Percentiles rank a stretch among this genome's conserved stretches.
These are phyloP conservation scores for Lithodes maja DNA, from an alignment of 2,888 invertebrate species.

Conservation along the genomic window DNA sequence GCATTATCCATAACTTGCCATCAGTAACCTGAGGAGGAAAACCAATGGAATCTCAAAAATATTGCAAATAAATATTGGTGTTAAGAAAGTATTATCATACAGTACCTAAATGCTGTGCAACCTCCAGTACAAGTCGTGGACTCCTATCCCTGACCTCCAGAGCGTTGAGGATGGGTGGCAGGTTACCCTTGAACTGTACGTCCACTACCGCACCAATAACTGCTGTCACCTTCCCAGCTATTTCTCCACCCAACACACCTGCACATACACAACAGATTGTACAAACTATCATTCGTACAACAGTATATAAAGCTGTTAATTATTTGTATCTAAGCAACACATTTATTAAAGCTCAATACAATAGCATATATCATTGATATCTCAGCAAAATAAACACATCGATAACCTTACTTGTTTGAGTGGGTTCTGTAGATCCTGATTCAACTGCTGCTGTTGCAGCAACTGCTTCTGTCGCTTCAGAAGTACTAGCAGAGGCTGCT, in stretches of 20 bases:
- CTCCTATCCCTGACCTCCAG: conserved; percentile 75
- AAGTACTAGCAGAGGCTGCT: conserved; percentile 4
- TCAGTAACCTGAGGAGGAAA: too few species aligned
- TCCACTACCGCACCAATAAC: conserved; percentile 77
- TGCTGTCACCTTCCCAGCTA: conserved; percentile 25
- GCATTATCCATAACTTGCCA: too few species aligned
- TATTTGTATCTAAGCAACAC: not conserved
- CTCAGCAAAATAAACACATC: not conserved
- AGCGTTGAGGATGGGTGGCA: conserved; percentile 76
- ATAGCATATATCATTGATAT: too few species aligned
- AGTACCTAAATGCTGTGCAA: conserved; percentile 78
- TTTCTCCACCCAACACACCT: not conserved
- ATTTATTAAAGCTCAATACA: too few species aligned
- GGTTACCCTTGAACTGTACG: conserved; percentile 75
- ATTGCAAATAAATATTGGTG: too few species aligned
- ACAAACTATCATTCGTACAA: not conserved
- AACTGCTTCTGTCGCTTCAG: not conserved
- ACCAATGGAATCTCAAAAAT: too few species aligned
- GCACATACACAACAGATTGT: not conserved
- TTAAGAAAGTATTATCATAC: not conserved
- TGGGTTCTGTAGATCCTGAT: conserved; percentile 4
- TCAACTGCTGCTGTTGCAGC: not conserved
- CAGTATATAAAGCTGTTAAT: not conserved
- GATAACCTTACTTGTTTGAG: not conserved
- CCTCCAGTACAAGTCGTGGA: conserved; percentile 77